These are phyloP conservation scores for Latheticus oryzae DNA, from an alignment of 2,888 invertebrate genomes.

Conservation along the genomic window DNA sequence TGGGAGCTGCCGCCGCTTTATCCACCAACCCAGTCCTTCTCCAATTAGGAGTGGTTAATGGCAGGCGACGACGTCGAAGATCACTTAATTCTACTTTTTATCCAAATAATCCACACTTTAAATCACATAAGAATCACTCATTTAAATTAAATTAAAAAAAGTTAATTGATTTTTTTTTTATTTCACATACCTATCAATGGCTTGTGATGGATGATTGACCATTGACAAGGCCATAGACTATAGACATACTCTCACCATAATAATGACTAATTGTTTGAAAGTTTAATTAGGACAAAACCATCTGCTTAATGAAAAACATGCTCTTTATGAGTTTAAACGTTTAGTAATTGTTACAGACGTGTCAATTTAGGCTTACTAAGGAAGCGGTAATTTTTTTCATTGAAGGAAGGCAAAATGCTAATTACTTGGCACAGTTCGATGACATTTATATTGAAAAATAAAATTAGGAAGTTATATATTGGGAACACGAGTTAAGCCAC, in stretches of 20 bases:
- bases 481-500: too few relatives aligned
- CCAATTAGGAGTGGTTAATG: constrained; percentile 81
- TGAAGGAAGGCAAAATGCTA: background rate
- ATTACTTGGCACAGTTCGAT: too few relatives aligned
- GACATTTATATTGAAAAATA: too few relatives aligned
- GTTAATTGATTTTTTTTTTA: background rate
- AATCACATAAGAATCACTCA: background rate
- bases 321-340: background rate
- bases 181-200: constrained; percentile 4
- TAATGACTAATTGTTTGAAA: constrained; percentile 6
- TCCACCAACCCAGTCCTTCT: constrained; percentile 83
- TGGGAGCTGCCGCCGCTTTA: constrained; percentile 85
- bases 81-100: constrained; percentile 8
- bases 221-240: background rate
- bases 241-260: too few relatives aligned
- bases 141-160: background rate
- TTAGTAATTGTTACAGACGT: constrained; percentile 2
- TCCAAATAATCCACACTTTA: constrained; percentile 6
- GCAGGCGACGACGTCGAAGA: constrained; percentile 66
- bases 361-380: background rate
- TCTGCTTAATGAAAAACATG: background rate
- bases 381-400: constrained; percentile 1
- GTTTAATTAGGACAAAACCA: constrained; percentile 18
- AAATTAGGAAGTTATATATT: too few relatives aligned
- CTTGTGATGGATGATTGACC: constrained; percentile 3